Base-by-base conservation (phyloP, 2,797 vertebrate genomes). In the Accipiter fasciatus region DNA sequence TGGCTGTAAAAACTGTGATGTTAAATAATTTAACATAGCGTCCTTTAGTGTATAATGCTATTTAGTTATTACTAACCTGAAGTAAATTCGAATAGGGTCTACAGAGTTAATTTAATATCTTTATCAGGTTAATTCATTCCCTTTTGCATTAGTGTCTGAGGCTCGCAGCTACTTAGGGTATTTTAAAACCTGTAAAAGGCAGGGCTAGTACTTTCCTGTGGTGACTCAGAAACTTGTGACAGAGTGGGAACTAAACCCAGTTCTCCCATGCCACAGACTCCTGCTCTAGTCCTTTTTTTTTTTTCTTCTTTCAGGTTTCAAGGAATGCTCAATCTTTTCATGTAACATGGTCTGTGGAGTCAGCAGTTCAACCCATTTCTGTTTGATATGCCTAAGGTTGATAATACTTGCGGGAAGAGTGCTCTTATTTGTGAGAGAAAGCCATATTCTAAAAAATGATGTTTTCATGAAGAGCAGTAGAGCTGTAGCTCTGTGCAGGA, bases 221-320 rank as follows among this genome's bases (percentile, higher is more conserved):
- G 50, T 93, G 94, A 96, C 93, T 96, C 92, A 94, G 76, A 92
- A 69, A n/a, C 92, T 84, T 87, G 59, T 97, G 93, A 95, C 44
- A 49, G 65, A 90, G 72, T 67, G 73, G 91, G 81, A 96, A 44
- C 61, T 52, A 61, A 72, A 62, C 35, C 17, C 52, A 25, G 35
- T 73, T 88, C 39, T 79, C 25, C 57, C 24, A 10, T 84, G 77
- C 69, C 58, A 13, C 61, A 54, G 69, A 26, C 52, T 64, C 28
- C 46, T 66, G 67, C 67, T 87, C 37, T 31, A n/a, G 49, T 19
- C 25, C 14, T 66, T 40, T 28, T 57, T 33, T 33, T 52, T 9
- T 47, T 22, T 22, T 81, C 24, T 5, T 24, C 57, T 15, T 24
- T 57, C 29, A 73, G 44, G 47, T 86, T 92, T 84, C 76, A 81